These are phyloP conservation scores for Zophobas atratus DNA, from an alignment of 1,140 invertebrate species.

Conservation along the genomic window DNA sequence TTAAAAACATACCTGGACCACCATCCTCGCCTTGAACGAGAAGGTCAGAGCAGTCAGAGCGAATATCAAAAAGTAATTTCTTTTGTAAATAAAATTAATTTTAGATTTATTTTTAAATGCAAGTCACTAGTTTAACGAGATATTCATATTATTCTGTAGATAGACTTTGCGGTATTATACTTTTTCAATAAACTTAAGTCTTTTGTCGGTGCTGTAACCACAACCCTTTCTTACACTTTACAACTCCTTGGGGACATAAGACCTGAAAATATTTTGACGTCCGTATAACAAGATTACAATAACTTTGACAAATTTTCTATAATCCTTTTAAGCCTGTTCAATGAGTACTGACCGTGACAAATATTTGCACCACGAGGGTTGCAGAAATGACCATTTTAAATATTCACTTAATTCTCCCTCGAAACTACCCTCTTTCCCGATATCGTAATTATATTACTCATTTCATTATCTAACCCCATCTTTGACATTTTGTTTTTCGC, in stretches of 20 bases:
- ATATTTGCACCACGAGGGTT: background rate
- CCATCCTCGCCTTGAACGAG: slow-evolving; percentile 53
- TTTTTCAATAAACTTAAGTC: background rate
- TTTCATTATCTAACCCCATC: too few species aligned
- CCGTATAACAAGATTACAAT: slow-evolving; percentile 14
- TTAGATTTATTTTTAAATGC: background rate
- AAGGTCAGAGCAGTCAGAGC: slow-evolving; percentile 21
- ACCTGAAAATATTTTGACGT: slow-evolving; percentile 41
- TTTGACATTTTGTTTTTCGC: too few species aligned
- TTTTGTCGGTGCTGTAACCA: background rate
- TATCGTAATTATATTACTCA: too few species aligned
- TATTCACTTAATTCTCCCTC: too few species aligned
- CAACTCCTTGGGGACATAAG: slow-evolving; percentile 3
- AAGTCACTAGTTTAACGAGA: slow-evolving; percentile 3
- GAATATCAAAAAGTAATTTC: slow-evolving; percentile 52
- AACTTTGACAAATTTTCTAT: slow-evolving; percentile 4
- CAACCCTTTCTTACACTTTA: background rate
- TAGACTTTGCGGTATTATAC: background rate
- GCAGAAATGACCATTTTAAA: too few species aligned
- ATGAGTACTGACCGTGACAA: too few species aligned
- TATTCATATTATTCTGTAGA: background rate
- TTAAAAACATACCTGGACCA: slow-evolving; percentile 60
- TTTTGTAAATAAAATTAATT: slow-evolving; percentile 13
- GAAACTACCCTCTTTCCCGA: too few species aligned
- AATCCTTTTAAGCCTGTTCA: background rate